Base-by-base conservation (phyloP, 2,888 invertebrate species). In the Diaprepes abbreviatus region DNA sequence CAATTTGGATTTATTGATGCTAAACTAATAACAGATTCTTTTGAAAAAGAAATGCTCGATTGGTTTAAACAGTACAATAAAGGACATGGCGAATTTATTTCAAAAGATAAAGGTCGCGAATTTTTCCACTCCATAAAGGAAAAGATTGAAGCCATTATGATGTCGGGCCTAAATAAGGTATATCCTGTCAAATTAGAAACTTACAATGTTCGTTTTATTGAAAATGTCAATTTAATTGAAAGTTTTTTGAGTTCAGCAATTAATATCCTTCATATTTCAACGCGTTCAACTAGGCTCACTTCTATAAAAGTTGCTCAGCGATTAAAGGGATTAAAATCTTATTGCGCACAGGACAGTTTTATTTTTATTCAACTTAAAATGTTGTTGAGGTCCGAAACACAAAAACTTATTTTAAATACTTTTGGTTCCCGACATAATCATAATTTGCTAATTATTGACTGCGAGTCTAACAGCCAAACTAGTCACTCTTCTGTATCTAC, bases 1-100 rank as follows among this genome's bases (percentile, higher is more conserved):
- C 21, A 55, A 16, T 72, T 60, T 48, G 6, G 45, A 16, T 48
- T 72, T 12, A n/a, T 72, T 12, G 60, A 72, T 38, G 57, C 68
- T 9, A 55, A 64, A 19, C 57, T 72, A 43, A 38, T 62, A 19
- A 66, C 68, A 0, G 19, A 62, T 62, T 65, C 68, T 2, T 72
- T 72, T 36, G 45, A 72, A 60, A 60, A 59, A 9, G 48, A 69
- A 14, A 65, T 72, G 14, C 57, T 68, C 0, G 33, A 72, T 40
- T 72, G 68, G 68, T 58, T 68, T 38, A 57, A 48, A 12, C 21
- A 69, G 16, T 72, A 69, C 31, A 60, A 48, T 1, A 54, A 69
- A 35, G 66, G 71, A 0, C 28, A 24, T 0, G 48, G 65, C 52
- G 36, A 64, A 3, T 60, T 48, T 43, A 12, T 72, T 3, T 55